Base-by-base conservation (phyloP, 2,888 invertebrate species). In the Drosophila macrospina region DNA sequence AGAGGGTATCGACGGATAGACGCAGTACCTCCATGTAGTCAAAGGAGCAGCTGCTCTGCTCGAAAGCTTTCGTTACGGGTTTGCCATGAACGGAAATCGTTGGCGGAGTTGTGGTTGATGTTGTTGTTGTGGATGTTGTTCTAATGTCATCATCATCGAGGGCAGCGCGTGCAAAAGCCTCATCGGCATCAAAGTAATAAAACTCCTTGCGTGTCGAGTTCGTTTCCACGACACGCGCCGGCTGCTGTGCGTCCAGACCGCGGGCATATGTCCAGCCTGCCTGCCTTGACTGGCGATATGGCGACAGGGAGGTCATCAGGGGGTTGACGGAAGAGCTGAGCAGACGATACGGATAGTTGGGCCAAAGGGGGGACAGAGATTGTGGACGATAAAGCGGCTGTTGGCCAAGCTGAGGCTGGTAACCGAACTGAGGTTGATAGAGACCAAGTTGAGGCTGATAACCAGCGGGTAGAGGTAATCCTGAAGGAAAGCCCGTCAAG, bases 171-270 rank as follows among this genome's bases (percentile, higher is more conserved):
- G 82, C 79, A 15, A 83, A 81, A 4, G 75, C 71, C 63, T 89
- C 76, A 26, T 90, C 89, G 15, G 77, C 88, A 56, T 91, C 91
- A 34, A 74, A 77, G 30, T 80, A 90, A 30, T 91, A 91, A 34
- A 80, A 90, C 26, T 90, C 91, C 50, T 90, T 90, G 24, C 91
- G 88, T 0, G 91, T 91, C 0, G 91, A 90, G 16, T 90, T 90
- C 0, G 91, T 91, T 56, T 91, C 91, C 4, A 90, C 90, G 0
- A 90, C 79, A 0, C 85, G 75, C 5, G 89, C 51, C 0, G 90
- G 90, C 51, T 89, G 89, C 20, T 90, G 86, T 0, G 73, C 74
- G 26, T 86, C 88, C 45, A 87, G 36, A 20, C 88, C 80, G 0
- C 88, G 72, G 0, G 75, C 75, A 30, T 66, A 68, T 1, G 69